A percentile compares a stretch with the other conserved stretches of the same genome.
phyloP scores from a whole-genome alignment of 2,797 vertebrate genomes.

The Sandelia bainsii region DNA sequence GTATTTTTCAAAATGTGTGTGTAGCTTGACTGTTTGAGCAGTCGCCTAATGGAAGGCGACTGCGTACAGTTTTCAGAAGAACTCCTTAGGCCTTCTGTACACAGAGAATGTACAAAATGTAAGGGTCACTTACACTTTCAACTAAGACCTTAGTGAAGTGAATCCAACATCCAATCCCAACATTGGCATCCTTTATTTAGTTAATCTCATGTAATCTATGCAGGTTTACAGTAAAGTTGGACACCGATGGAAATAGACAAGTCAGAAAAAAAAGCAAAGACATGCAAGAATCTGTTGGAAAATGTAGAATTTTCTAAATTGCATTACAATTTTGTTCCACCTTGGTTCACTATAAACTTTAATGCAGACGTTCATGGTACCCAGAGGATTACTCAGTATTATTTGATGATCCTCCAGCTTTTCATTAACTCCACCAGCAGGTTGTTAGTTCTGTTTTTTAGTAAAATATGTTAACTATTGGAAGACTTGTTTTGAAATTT shows the following conservation, averaged over 20 bases:
- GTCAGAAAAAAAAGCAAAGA: not conserved
- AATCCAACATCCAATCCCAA: not conserved
- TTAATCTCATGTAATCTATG: too few species aligned
- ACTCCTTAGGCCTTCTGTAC: slow-evolving; percentile 11
- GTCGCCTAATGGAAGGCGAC: slow-evolving; percentile 36
- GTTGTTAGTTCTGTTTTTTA: not conserved
- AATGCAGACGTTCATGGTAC: too few species aligned
- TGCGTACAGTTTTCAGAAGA: slow-evolving; percentile 14
- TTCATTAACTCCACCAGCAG: not conserved
- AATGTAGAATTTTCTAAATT: too few species aligned
- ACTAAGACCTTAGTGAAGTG: not conserved
- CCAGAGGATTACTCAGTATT: too few species aligned
- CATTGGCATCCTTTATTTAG: not conserved
- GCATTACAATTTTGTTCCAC: too few species aligned
- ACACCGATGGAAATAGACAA: not conserved
- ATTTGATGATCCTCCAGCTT: too few species aligned
- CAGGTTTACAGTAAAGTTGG: too few species aligned
- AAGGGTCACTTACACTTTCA: not conserved
- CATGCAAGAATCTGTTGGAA: too few species aligned
- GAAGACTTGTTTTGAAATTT: too few species aligned
- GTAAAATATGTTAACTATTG: too few species aligned
- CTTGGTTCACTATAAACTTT: too few species aligned
- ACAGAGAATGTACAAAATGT: not conserved
- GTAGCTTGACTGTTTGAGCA: slow-evolving; percentile 33
- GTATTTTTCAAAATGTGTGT: slow-evolving; percentile 20